phyloP scores from a whole-genome alignment of 2,113 vertebrate species.

The Myotis brandtii region DNA sequence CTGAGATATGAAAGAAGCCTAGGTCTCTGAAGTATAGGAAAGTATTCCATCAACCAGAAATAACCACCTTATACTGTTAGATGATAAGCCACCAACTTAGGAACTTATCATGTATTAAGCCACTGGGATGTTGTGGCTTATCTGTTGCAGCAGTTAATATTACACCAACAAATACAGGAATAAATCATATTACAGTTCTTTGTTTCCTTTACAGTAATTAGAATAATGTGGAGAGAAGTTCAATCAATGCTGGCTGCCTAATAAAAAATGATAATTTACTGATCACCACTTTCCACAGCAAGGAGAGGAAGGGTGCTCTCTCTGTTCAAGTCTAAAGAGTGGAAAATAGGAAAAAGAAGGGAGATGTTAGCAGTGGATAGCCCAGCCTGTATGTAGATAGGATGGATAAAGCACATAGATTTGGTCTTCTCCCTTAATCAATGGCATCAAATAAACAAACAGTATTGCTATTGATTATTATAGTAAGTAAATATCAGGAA shows the following conservation, averaged over 20 bases:
- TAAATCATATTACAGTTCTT: constrained; percentile 1
- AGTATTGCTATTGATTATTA: constrained; percentile 78
- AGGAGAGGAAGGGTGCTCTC: not conserved
- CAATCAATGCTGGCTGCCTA: not conserved
- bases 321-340: not conserved
- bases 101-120: not conserved
- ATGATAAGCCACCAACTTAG: not conserved
- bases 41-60: not conserved
- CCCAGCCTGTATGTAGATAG: not conserved
- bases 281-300: not conserved
- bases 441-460: constrained; percentile 74
- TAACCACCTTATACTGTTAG: not conserved
- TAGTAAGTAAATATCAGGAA: constrained; percentile 79
- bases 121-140: not conserved
- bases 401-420: constrained; percentile 22
- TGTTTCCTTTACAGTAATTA: not conserved
- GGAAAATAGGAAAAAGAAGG: not conserved
- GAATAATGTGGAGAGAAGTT: not conserved
- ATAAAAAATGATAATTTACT: not conserved
- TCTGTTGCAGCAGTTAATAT: not conserved
- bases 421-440: constrained; percentile 63
- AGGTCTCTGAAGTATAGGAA: not conserved
- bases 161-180: not conserved
- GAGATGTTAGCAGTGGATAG: not conserved
- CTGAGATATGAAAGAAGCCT: not conserved